phyloP scores from a whole-genome alignment of 2,797 vertebrate genomes.

The Calcarius lapponicus region DNA sequence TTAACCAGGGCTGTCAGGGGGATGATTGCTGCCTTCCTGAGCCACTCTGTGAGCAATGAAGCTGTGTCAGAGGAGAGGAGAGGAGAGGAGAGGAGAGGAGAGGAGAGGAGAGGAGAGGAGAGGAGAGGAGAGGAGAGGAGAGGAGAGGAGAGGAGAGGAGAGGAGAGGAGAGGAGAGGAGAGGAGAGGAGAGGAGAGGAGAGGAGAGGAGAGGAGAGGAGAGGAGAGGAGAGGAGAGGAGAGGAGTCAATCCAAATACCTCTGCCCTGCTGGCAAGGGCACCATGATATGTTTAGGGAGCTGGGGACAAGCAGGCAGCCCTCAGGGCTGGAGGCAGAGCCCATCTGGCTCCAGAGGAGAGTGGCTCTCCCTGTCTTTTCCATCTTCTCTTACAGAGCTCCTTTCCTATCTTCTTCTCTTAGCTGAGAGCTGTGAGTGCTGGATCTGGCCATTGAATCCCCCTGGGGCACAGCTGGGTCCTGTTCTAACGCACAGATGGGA shows the following conservation, averaged over 20 bases:
- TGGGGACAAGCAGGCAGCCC: neutral
- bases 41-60: neutral
- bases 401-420: neutral
- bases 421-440: neutral
- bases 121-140: neutral
- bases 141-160: neutral
- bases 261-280: neutral
- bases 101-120: neutral
- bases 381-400: neutral
- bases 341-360: neutral
- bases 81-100: neutral
- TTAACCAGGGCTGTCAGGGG: conserved; percentile 35
- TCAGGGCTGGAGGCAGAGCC: neutral
- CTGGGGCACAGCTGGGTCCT: neutral
- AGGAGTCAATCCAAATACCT: neutral
- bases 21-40: conserved; percentile 63
- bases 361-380: neutral
- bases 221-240: neutral
- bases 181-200: too few species aligned
- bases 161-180: neutral
- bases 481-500: accelerated
- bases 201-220: neutral
- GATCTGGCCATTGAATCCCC: neutral
- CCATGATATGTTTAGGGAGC: neutral
- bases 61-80: neutral